Evolutionary conservation across 2,888 invertebrate genomes (phyloP), one percentile per base, ranked within the genome.

Genomic region (Idaea dimidiata): DNA sequence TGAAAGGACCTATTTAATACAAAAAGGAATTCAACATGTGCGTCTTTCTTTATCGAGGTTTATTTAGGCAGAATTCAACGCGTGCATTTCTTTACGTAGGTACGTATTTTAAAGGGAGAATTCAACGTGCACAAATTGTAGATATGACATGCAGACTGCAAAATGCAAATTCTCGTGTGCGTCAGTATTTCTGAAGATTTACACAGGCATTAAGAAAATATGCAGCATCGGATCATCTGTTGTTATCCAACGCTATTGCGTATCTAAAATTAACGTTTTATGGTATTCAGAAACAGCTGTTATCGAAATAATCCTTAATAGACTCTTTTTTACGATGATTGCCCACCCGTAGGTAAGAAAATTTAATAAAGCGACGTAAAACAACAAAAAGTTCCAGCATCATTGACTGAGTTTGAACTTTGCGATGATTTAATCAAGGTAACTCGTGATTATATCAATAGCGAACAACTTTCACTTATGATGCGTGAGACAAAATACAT

Each of bases 381-480:
- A 33, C 33, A 43, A 14, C 8, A 43, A 14, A 43, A 10, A 10
- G 10, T 43, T 43, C 43, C 10, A 43, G 43, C 8, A 43, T 14
- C 43, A 43, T 43, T 43, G 43, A 43, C 43, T 8, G 43, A 43
- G 14, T 43, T 43, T 43, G 43, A 43, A 43, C 43, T 43, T 60
- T 55, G 59, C 57, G 67, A 63, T 53, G 59, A 60, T 7, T 60
- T 55, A 60, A 54, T 62, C 59, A 33, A 33, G 57, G 59, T 60
- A 56, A 10, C 57, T 64, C n/a, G 33, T 58, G 32, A 43, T 55
- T 56, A 56, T 43, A 57, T 16, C 43, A 65, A 66, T 71, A 72
- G 72, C 67, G 76, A 77, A 59, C 73, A 74, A 82, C 85, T 87
- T 87, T 83, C 84, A 83, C 83, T 43, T 10, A 0, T 7, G 5